Percentiles rank a stretch among this genome's conserved stretches.
phyloP scores from a whole-genome alignment of 2,113 vertebrate species.

The Phocoena phocoena region DNA sequence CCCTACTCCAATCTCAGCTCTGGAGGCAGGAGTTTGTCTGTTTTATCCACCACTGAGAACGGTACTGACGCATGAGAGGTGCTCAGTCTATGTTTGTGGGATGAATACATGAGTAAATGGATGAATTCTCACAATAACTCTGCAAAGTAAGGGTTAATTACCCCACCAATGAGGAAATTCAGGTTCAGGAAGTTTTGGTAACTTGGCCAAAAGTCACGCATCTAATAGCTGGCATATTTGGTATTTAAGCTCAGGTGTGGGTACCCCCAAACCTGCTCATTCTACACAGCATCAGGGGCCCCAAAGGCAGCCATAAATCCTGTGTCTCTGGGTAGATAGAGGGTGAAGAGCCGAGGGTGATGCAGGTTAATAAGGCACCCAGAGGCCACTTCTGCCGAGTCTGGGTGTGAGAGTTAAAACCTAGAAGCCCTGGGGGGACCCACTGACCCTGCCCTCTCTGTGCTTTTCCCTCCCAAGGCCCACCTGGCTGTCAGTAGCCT shows the following conservation, averaged over 20 bases:
- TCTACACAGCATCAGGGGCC: background rate
- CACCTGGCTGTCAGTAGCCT: background rate
- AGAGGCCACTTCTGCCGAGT: background rate
- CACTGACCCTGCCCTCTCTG: background rate
- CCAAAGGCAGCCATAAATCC: background rate
- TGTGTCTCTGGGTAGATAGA: background rate
- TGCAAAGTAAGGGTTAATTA: background rate
- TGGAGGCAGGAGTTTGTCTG: background rate
- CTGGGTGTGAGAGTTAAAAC: background rate
- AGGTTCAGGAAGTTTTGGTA: background rate
- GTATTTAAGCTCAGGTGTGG: background rate
- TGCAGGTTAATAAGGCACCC: fast-evolving
- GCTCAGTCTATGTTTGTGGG: background rate
- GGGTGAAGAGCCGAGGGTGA: background rate
- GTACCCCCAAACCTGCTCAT: background rate
- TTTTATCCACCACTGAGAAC: background rate
- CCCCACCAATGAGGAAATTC: background rate
- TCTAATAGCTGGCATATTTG: background rate
- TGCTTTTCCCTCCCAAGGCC: background rate
- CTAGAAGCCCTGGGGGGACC: background rate
- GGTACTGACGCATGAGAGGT: fast-evolving
- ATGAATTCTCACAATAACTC: background rate
- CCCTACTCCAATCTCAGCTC: background rate
- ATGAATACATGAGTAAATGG: background rate
- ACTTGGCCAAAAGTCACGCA: background rate